Percentiles rank a stretch among this genome's conserved stretches.
Conservation (phyloP, 2,888 invertebrate genomes). For the Pantelozetes paolii region DNA sequence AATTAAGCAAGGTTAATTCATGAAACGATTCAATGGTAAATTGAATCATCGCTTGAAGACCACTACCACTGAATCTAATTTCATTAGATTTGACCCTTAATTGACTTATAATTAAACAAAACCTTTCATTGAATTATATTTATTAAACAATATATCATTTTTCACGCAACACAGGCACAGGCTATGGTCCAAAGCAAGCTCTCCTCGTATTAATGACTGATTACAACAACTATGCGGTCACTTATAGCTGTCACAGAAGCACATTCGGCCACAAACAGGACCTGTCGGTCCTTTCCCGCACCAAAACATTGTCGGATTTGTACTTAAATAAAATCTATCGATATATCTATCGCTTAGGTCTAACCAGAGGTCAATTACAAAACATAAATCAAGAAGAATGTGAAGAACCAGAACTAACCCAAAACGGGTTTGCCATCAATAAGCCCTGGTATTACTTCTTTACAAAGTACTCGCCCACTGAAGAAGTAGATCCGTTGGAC, state of each 20-base stretch:
- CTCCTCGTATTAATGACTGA: slow-evolving; percentile 22
- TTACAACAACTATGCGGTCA: slow-evolving; percentile 33
- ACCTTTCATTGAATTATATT: no score
- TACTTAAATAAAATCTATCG: slow-evolving; percentile 32
- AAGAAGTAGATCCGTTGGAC: slow-evolving; percentile 12
- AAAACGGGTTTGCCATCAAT: slow-evolving; percentile 31
- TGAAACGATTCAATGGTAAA: no score
- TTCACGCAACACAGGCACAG: background rate
- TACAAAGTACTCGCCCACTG: background rate
- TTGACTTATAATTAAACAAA: no score
- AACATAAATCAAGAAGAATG: slow-evolving; percentile 26
- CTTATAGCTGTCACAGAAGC: slow-evolving; percentile 10
- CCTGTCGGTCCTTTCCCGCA: background rate
- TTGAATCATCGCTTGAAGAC: no score
- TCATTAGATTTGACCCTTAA: no score
- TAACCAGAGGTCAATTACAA: background rate
- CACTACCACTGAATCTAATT: no score
- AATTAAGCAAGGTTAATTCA: no score
- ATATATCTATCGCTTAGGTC: slow-evolving; percentile 25
- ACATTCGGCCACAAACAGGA: slow-evolving; percentile 22
- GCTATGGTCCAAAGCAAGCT: slow-evolving; percentile 2
- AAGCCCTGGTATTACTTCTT: slow-evolving; percentile 28
- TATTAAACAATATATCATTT: no score
- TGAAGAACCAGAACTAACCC: slow-evolving; percentile 13
- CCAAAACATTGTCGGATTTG: background rate